Evolutionary conservation across 2,113 vertebrate species (phyloP), one percentile per base, ranked within the genome.

Genomic region (Ophiodon elongatus): DNA sequence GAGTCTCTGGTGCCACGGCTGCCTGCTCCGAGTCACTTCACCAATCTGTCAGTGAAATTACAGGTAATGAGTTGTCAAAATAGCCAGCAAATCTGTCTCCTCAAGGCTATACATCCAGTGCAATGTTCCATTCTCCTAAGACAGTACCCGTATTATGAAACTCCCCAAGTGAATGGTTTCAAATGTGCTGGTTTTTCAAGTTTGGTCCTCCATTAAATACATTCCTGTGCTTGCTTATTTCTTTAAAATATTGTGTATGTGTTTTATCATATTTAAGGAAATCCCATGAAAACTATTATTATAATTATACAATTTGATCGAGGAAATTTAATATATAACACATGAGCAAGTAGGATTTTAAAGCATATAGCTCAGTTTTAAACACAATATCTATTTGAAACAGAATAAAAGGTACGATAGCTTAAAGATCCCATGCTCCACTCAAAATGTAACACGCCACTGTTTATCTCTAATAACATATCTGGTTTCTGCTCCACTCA

Each of bases 61-160:
- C 93, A 95, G 92, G 94, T 95, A 96, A 96, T 93, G 93, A 95
- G 93, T 94, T 95, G 95, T 95, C 95, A 95, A 91, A 89, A 90
- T 85, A 92, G 92, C 66, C 85, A 64, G 90, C 35, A 79, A 89
- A 93, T 80, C 84, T 85, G 80, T 88, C 92, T 91, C 84, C 90
- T 93, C 76, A 79, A 91, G 93, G 89, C 91, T 73, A 79, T 67
- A 76, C 78, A 83, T 90, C 84, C 66, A 75, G 64, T 39, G 67
- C 80, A 59, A 76, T 87, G 69, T 91, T 84, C 82, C 64, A 31
- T 82, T 87, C 84, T 89, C 80, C 62, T 13, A 78, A 86, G 85
- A 82, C 87, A 85, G 62, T 79, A 62, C 21, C 82, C 71, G 73
- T 83, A 70, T 89, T 89, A 88, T 83, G 31, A 88, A 83, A 79